Evolutionary conservation across 2,113 vertebrate genomes (phyloP).

Genomic region (Muntiacus reevesi): DNA sequence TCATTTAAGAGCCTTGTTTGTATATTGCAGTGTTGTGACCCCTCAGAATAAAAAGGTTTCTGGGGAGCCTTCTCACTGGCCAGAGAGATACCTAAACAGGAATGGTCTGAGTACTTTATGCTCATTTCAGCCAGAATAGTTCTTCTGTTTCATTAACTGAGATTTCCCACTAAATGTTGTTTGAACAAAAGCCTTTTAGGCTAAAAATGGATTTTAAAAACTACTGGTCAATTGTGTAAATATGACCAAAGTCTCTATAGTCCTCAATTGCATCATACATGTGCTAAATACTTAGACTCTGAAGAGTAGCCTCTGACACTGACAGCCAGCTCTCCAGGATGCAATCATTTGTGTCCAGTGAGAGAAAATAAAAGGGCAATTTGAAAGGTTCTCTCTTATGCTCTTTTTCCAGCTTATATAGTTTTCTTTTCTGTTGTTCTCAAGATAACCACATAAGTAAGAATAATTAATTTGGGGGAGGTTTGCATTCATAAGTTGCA

Average conservation of each 20-base stretch:
- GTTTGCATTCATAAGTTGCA: not conserved
- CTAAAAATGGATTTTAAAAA: not conserved
- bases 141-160: not conserved
- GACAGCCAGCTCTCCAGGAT: not conserved
- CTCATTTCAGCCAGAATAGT: not conserved
- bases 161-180: not conserved
- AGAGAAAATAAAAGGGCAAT: not conserved
- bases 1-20: not conserved
- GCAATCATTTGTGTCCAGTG: not conserved
- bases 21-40: not conserved
- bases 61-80: not conserved
- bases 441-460: not conserved
- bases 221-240: not conserved
- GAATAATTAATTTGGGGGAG: slow-evolving; percentile 19
- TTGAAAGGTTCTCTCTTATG: not conserved
- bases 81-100: not conserved
- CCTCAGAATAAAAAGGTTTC: not conserved
- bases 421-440: not conserved
- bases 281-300: not conserved
- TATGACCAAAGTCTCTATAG: not conserved
- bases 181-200: not conserved
- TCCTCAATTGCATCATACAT: not conserved
- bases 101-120: not conserved
- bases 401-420: not conserved
- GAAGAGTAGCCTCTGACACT: not conserved